A percentile compares a stretch with the other conserved stretches of the same genome.
Conservation (phyloP, 1,140 invertebrate species). For the Cherax quadricarinatus region DNA sequence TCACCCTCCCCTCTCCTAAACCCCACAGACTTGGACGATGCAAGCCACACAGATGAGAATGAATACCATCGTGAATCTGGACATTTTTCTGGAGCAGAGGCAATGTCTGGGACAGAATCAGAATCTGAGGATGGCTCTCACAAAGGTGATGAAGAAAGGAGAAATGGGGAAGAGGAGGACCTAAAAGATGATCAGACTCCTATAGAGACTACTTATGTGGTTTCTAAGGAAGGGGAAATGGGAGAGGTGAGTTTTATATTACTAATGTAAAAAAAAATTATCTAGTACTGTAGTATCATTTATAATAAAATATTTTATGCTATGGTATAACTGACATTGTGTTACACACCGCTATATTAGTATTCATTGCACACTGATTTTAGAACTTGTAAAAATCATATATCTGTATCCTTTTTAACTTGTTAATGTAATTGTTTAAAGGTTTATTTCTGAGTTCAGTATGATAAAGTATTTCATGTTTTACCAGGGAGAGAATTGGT, state of each 20-base stretch:
- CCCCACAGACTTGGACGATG: slow-evolving; percentile 76
- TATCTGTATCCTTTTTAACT: too few relatives aligned
- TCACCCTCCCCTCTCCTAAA: slow-evolving; percentile 66
- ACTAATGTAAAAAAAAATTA: not conserved
- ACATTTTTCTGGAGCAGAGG: slow-evolving; percentile 67
- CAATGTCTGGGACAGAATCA: slow-evolving; percentile 69
- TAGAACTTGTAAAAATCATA: too few relatives aligned
- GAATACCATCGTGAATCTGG: slow-evolving; percentile 73
- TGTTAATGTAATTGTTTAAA: too few relatives aligned
- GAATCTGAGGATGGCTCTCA: slow-evolving; percentile 79
- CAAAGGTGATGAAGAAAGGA: slow-evolving; percentile 78
- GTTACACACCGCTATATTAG: too few relatives aligned
- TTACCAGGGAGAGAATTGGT: too few relatives aligned
- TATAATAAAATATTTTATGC: not conserved
- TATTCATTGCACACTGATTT: too few relatives aligned
- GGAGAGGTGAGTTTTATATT: slow-evolving; percentile 70
- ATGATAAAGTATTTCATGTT: too few relatives aligned
- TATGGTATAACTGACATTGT: not conserved
- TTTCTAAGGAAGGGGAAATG: slow-evolving; percentile 65
- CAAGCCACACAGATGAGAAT: slow-evolving; percentile 78
- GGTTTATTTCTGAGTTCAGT: too few relatives aligned
- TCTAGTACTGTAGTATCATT: not conserved
- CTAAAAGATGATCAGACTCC: slow-evolving; percentile 75
- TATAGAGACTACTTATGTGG: slow-evolving; percentile 76
- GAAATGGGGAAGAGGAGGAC: slow-evolving; percentile 76